phyloP scores from a whole-genome alignment of 1,140 invertebrate genomes.

The Sitobion miscanthi region DNA sequence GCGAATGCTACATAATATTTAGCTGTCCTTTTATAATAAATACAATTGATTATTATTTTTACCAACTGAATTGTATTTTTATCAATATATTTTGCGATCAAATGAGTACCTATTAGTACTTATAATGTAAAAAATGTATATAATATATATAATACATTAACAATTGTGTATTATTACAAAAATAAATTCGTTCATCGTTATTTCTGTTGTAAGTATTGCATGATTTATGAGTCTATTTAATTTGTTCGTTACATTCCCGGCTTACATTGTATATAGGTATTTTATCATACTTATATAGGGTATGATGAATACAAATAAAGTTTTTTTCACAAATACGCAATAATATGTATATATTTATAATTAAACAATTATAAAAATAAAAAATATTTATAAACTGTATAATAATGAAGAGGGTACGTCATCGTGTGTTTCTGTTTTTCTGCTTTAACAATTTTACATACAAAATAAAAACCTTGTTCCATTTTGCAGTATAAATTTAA shows the following conservation, averaged over 20 bases:
- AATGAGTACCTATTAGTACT: not conserved
- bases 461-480: not conserved
- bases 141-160: not conserved
- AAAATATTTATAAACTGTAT: not conserved
- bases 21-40: not conserved
- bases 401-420: not conserved
- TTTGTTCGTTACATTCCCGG: not conserved
- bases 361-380: not conserved
- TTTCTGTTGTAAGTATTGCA: not conserved
- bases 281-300: not conserved
- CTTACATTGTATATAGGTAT: not conserved
- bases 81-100: not conserved
- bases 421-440: not conserved
- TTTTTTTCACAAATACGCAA: not conserved
- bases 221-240: not conserved
- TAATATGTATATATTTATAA: not conserved
- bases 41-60: not conserved
- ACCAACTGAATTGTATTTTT: not conserved
- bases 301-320: not conserved
- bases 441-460: not conserved
- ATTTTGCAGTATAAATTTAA: not conserved
- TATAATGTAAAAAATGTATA: not conserved
- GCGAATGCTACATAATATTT: not conserved
- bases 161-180: not conserved
- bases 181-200: not conserved